phyloP scores from a whole-genome alignment of 2,797 vertebrate species.

The Mareca penelope region DNA sequence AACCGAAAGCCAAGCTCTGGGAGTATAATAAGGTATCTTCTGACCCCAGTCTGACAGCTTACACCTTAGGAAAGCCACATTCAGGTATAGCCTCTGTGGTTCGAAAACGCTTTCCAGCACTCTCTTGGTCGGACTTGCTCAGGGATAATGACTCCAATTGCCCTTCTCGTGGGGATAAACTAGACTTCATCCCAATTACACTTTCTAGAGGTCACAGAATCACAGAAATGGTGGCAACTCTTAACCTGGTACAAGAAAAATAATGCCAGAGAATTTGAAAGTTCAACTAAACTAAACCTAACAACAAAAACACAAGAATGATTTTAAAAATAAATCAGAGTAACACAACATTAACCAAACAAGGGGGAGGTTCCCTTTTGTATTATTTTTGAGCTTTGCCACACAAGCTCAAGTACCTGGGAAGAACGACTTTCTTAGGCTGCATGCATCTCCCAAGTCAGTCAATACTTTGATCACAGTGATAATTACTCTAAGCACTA shows the following conservation, averaged over 20 bases:
- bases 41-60: neutral
- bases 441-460: neutral
- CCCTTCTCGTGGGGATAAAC: neutral
- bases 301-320: neutral
- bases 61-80: neutral
- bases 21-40: neutral
- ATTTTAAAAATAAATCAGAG: neutral
- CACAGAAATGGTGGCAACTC: neutral
- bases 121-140: neutral
- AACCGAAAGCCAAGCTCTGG: neutral
- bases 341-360: conserved; percentile 6
- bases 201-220: neutral
- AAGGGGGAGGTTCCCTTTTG: neutral
- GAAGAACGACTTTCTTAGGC: neutral
- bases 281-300: neutral
- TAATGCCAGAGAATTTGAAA: neutral
- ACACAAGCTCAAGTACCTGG: neutral
- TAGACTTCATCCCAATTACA: neutral
- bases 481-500: neutral
- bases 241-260: neutral
- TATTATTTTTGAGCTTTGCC: conserved; percentile 1
- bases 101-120: neutral
- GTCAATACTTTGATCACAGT: neutral
- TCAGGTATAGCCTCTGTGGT: neutral
- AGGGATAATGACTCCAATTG: neutral